Conservation (phyloP, 1,140 invertebrate species). For the Eupeodes corollae region DNA sequence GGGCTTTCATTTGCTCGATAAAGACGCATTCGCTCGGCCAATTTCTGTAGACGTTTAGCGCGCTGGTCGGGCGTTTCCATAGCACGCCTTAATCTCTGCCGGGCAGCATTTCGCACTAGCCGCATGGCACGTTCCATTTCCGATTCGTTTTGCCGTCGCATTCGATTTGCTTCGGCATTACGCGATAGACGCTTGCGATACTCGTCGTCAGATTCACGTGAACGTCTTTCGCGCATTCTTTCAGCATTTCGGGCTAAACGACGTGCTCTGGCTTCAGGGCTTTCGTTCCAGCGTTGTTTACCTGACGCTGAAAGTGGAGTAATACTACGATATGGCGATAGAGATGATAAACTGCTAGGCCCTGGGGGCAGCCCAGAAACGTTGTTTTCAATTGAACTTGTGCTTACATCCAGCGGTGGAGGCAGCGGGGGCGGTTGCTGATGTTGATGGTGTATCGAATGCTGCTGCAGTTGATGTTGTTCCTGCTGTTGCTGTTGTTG, state of each 20-base stretch:
- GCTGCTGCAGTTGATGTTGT: constrained; percentile 13
- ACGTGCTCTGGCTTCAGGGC: constrained; percentile 31
- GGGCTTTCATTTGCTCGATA: constrained; percentile 37
- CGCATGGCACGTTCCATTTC: constrained; percentile 34
- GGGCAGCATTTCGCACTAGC: constrained; percentile 32
- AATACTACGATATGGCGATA: constrained; percentile 1
- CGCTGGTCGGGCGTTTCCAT: constrained; percentile 42
- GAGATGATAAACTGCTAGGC: not conserved
- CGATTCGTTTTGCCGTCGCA: constrained; percentile 31
- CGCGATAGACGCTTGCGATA: constrained; percentile 30
- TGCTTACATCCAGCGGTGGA: constrained; percentile 11
- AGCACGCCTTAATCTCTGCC: constrained; percentile 29
- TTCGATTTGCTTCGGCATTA: constrained; percentile 33
- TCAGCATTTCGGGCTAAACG: constrained; percentile 37
- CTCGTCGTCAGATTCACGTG: constrained; percentile 34
- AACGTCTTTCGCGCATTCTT: constrained; percentile 34
- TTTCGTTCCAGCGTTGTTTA: constrained; percentile 35
- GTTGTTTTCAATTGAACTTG: constrained; percentile 1
- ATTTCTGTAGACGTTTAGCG: constrained; percentile 38
- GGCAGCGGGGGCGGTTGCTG: constrained; percentile 9
- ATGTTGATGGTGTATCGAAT: constrained; percentile 14
- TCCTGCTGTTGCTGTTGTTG: constrained; percentile 22
- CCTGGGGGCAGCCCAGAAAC: constrained; percentile 5
- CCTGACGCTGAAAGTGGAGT: constrained; percentile 1
- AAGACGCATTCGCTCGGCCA: constrained; percentile 38